phyloP scores from a whole-genome alignment of 2,113 vertebrate genomes.

The Pachypanchax playfairii region DNA sequence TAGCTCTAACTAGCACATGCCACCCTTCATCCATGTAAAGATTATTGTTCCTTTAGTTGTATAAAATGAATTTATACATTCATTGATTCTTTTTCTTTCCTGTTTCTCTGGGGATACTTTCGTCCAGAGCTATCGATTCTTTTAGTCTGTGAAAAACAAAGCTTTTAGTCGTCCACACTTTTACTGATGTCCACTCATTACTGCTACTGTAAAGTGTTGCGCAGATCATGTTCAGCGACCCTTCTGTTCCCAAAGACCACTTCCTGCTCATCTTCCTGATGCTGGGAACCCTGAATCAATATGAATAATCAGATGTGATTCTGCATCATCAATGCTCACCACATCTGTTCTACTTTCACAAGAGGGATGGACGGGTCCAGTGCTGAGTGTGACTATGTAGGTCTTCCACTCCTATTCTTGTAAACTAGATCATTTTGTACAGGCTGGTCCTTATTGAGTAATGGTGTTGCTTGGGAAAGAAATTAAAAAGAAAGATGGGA shows the following conservation, averaged over 20 bases:
- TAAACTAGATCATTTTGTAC: slow-evolving; percentile 74
- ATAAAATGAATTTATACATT: slow-evolving; percentile 20
- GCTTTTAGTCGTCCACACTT: slow-evolving; percentile 14
- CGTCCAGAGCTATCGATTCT: slow-evolving; percentile 33
- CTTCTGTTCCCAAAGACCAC: slow-evolving; percentile 1
- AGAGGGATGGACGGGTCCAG: slow-evolving; percentile 34
- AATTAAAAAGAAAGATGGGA: slow-evolving; percentile 41
- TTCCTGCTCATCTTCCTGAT: not conserved
- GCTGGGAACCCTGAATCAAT: slow-evolving; percentile 49
- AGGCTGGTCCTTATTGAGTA: slow-evolving; percentile 58
- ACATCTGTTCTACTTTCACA: slow-evolving; percentile 40
- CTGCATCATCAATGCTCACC: slow-evolving; percentile 49
- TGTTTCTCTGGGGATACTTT: slow-evolving; percentile 33
- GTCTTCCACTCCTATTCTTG: slow-evolving; percentile 72
- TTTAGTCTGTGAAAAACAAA: not conserved
- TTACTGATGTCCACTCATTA: slow-evolving; percentile 12
- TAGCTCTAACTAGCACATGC: slow-evolving; percentile 3
- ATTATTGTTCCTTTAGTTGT: slow-evolving; percentile 10
- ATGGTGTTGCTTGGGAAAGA: slow-evolving; percentile 58
- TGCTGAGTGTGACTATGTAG: slow-evolving; percentile 68
- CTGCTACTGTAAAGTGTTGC: slow-evolving; percentile 1
- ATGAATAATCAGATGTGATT: slow-evolving; percentile 39
- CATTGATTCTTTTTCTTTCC: slow-evolving; percentile 44
- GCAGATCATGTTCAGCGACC: slow-evolving; percentile 8
- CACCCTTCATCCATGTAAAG: slow-evolving; percentile 25